Base-by-base conservation (phyloP, 2,888 invertebrate species). In the Oscheius sp. region DNA sequence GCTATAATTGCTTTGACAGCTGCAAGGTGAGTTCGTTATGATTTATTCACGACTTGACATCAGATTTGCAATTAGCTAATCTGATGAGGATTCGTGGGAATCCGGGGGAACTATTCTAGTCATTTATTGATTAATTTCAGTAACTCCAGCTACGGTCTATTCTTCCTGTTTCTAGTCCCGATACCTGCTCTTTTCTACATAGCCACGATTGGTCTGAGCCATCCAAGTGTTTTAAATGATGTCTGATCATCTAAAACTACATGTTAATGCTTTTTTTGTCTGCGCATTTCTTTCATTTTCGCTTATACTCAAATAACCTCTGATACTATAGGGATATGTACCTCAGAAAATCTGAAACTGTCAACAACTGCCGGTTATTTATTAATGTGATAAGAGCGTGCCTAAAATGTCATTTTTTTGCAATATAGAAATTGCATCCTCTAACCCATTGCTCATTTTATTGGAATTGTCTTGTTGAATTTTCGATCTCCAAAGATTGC, bases 101-200 rank as follows among this genome's bases (percentile, higher is more conserved):
- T n/a, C n/a, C n/a, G n/a, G 27, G 35, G 58, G n/a, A 12, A 3
- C 58, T 58, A 27, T 29, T 18, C 5, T 18, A 6, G 16, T 58
- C 21, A 58, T 58, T 23, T 58, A 58, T 58, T 58, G 16, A 58
- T 58, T 29, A 7, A 16, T 23, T 73, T 52, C 43, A 69, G 73
- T 16, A 45, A 49, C 18, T 58, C 58, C 23, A 18, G 25, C 13
- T 43, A 29, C 35, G 59, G 73, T 16, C 52, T 69, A n/a, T 49
- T 59, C 43, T 56, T 56, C 23, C 70, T 81, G 21, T 76, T 53
- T 49, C 69, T 76, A 29, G 78, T 86, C 53, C 84, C 85, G 7
- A 43, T 79, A 23, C 86, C 86, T 13, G 72, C 80, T 18, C 45
- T 81, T 53, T 82, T 84, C 72, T 86, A 84, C 77, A 55, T 85